These are phyloP conservation scores for Mormyrus proboscirostris DNA, from an alignment of 2,797 vertebrate species.

Conservation along the genomic window DNA sequence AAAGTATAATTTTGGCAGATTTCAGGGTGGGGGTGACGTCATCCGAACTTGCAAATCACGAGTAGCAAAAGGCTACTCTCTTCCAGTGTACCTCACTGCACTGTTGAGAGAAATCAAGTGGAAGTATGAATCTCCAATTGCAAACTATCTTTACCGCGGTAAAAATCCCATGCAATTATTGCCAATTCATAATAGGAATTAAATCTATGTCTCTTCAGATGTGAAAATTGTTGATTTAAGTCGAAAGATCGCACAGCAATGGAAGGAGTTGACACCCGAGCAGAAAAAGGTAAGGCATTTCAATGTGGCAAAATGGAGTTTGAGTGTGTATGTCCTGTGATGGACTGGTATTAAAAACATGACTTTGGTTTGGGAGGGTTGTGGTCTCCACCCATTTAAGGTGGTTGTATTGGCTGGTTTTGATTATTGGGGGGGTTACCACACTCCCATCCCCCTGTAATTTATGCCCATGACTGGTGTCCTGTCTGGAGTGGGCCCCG, in stretches of 20 bases:
- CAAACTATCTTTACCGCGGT: neutral
- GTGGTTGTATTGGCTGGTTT: neutral
- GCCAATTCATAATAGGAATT: neutral
- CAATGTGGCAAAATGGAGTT: neutral
- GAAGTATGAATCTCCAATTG: neutral
- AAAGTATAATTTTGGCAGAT: neutral
- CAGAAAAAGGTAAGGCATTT: slow-evolving; percentile 61
- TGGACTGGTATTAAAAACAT: neutral
- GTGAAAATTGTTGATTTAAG: slow-evolving; percentile 47
- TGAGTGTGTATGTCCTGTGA: neutral
- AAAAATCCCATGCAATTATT: neutral
- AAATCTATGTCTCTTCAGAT: slow-evolving; percentile 43
- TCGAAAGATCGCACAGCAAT: slow-evolving; percentile 57
- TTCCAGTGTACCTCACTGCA: neutral
- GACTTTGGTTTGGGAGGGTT: neutral
- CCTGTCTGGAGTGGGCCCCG: neutral
- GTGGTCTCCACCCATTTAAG: neutral
- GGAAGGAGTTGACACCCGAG: slow-evolving; percentile 61
- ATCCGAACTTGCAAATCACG: neutral
- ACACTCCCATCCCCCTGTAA: neutral
- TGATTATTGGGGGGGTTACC: neutral
- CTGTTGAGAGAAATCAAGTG: neutral
- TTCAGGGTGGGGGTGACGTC: neutral
- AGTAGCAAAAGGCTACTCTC: neutral
- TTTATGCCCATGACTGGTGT: neutral